phyloP scores from a whole-genome alignment of 2,797 vertebrate species.

The Peromyscus nudipes region DNA sequence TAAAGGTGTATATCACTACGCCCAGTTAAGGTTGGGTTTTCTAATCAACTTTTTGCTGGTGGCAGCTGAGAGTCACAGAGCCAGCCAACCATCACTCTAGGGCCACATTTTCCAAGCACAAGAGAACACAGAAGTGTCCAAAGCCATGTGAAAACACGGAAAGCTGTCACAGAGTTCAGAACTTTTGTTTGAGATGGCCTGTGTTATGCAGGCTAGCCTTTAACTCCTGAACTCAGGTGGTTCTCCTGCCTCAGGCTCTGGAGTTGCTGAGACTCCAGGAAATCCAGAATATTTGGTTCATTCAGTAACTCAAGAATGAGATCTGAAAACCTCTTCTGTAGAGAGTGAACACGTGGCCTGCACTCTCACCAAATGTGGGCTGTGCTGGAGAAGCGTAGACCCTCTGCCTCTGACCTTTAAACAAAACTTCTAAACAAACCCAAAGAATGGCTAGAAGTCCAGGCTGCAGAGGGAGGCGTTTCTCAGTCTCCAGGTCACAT shows the following conservation, averaged over 20 bases:
- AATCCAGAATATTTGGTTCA: not conserved
- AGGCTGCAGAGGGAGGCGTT: constrained; percentile 41
- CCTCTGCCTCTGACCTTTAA: constrained; percentile 70
- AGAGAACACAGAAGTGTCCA: constrained; percentile 7
- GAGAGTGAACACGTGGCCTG: not conserved
- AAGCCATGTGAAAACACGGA: not conserved
- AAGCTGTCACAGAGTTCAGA: not conserved
- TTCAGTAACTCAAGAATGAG: constrained; percentile 31
- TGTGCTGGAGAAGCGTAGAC: constrained; percentile 5
- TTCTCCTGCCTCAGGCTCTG: not conserved
- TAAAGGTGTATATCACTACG: not conserved
- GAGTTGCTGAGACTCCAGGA: not conserved
- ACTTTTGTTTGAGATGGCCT: not conserved
- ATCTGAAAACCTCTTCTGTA: constrained; percentile 18
- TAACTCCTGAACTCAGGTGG: not conserved
- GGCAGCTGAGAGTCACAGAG: constrained; percentile 5
- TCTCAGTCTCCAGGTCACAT: constrained; percentile 77
- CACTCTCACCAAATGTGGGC: constrained; percentile 19
- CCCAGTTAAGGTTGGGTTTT: not conserved
- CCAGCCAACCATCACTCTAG: not conserved
- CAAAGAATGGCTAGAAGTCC: constrained; percentile 50
- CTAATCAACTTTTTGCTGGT: not conserved
- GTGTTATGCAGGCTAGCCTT: not conserved
- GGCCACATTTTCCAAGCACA: not conserved
- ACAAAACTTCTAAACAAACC: constrained; percentile 44